Base-by-base conservation (phyloP, 1,140 invertebrate species). In the Thrips palmi region DNA sequence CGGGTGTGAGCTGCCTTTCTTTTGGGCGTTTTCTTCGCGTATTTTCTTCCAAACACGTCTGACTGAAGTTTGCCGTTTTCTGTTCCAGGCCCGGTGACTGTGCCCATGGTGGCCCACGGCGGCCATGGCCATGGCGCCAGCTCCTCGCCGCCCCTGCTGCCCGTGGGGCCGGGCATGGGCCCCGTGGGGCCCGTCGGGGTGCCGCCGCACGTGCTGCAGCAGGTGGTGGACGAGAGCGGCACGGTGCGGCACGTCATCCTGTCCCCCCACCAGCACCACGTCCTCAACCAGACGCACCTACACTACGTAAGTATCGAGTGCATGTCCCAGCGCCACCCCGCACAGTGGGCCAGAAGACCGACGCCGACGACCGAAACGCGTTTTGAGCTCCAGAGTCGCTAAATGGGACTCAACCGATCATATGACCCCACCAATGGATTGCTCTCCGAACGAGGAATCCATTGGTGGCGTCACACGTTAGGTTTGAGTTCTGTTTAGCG, bases 101-200 rank as follows among this genome's bases (percentile, higher is more conserved):
- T 86, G 39, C 74, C 78, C 46, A 82, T 86, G 78, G 77, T 84
- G 44, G 81, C 78, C n/a, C n/a, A n/a, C n/a, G n/a, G n/a, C n/a
- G n/a, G n/a, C n/a, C n/a, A n/a, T n/a, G n/a, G n/a, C n/a, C n/a
- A n/a, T n/a, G n/a, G n/a, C 41, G 74, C 73, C 41, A 78, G 74
- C 59, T 70, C 74, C 33, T 74, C 73, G 41, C 74, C 76, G 34
- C 74, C 76, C 21, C 67, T 77, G 45, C n/a, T n/a, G n/a, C n/a
- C n/a, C n/a, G n/a, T n/a, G n/a, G n/a, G n/a, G n/a, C n/a, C n/a
- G n/a, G n/a, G n/a, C n/a, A n/a, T n/a, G n/a, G n/a, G n/a, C n/a
- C n/a, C n/a, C n/a, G 74, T 79, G 25, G 78, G 88, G 67, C 83
- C 82, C 35, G 81, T 91, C 52, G 79, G 85, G 59, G 80, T 87